These are phyloP conservation scores for Eucriotettix oculatus DNA, from an alignment of 2,888 invertebrate species.

Conservation along the genomic window DNA sequence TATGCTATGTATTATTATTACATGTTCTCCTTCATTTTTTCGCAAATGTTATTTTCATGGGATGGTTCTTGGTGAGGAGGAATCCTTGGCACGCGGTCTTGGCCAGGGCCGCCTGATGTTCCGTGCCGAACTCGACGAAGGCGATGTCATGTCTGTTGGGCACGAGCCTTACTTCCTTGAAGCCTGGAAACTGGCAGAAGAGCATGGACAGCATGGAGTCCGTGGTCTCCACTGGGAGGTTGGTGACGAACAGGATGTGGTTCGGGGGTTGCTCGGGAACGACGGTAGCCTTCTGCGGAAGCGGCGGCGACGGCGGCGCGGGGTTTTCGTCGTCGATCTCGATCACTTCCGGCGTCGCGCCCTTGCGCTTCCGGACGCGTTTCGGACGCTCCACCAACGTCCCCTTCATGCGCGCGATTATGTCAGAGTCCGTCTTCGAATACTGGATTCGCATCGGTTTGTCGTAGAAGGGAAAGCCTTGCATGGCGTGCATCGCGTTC, in stretches of 20 bases:
- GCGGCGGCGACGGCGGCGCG: not conserved
- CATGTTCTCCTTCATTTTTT: not conserved
- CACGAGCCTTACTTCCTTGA: not conserved
- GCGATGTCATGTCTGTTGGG: not conserved
- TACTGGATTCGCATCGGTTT: not conserved
- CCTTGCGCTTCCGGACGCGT: not conserved
- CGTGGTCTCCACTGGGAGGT: not conserved
- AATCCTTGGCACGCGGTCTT: not conserved
- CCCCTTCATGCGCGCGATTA: not conserved
- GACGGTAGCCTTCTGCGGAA: not conserved
- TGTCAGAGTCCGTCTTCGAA: not conserved
- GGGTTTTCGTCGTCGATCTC: not conserved
- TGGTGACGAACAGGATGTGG: not conserved
- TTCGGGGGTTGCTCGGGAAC: not conserved
- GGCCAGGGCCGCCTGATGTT: not conserved
- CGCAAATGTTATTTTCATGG: not conserved
- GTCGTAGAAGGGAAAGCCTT: not conserved
- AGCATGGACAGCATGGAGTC: not conserved
- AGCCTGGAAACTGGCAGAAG: not conserved
- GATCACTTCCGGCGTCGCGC: not conserved
- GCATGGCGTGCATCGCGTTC: not conserved
- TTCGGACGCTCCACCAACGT: not conserved
- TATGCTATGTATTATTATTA: no score
- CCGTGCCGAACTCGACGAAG: not conserved
- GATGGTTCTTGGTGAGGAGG: not conserved